These are phyloP conservation scores for Dendrocincla tyrannina DNA, from an alignment of 2,797 vertebrate species.

Conservation along the genomic window DNA sequence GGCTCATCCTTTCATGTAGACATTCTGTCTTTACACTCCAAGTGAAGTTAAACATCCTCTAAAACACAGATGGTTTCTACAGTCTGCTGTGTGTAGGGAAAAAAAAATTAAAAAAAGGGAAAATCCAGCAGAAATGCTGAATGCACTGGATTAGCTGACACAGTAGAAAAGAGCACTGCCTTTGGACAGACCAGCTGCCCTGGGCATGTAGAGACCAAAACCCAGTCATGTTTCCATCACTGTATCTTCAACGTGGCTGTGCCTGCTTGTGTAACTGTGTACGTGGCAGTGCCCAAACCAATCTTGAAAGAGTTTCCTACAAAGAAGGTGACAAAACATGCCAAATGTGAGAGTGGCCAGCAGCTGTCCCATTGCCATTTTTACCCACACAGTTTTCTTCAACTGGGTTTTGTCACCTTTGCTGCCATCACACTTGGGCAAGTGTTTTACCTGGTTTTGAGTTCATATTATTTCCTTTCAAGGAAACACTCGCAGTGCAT, in stretches of 20 bases:
- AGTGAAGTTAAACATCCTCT: not conserved
- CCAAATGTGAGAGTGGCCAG: not conserved
- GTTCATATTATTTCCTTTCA: not conserved
- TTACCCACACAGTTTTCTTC: not conserved
- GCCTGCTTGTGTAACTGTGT: not conserved
- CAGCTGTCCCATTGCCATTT: not conserved
- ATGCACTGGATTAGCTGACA: not conserved
- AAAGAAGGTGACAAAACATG: not conserved
- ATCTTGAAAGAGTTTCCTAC: not conserved
- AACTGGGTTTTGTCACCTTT: not conserved
- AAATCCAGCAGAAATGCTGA: not conserved
- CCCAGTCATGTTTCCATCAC: not conserved
- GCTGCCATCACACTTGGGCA: not conserved
- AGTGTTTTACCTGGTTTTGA: not conserved
- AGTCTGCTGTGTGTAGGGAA: not conserved
- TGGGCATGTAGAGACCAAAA: not conserved
- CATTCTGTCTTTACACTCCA: not conserved
- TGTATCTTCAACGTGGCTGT: not conserved
- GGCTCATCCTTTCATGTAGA: not conserved
- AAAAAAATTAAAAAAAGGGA: too few species aligned
- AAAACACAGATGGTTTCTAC: constrained; percentile 13
- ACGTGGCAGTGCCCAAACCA: not conserved
- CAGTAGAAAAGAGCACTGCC: not conserved
- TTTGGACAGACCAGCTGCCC: not conserved
- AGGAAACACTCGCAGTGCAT: not conserved